phyloP scores from a whole-genome alignment of 2,797 vertebrate species.

The Pseudochirops cupreus region DNA sequence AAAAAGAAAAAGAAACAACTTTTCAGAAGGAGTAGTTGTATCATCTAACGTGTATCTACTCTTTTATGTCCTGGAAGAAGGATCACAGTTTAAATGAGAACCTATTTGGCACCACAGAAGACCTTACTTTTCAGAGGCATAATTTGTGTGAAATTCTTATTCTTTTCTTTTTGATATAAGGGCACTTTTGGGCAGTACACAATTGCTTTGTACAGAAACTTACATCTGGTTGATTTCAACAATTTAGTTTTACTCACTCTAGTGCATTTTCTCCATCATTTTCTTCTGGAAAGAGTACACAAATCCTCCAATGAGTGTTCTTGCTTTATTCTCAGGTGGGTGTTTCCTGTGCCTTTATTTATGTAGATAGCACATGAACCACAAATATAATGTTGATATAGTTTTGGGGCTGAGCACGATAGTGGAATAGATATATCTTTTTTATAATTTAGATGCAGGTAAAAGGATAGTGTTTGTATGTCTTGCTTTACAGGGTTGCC shows the following conservation, averaged over 20 bases:
- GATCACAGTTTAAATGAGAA: constrained; percentile 57
- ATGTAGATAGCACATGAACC: neutral
- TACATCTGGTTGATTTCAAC: constrained; percentile 55
- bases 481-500: neutral
- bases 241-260: constrained; percentile 47
- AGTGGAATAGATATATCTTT: neutral
- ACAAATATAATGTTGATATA: neutral
- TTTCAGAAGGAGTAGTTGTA: constrained; percentile 35
- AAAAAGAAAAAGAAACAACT: constrained; percentile 19
- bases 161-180: constrained; percentile 59
- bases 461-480: neutral
- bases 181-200: neutral
- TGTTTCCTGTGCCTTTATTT: neutral
- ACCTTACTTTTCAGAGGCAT: constrained; percentile 25
- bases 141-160: constrained; percentile 54
- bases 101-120: constrained; percentile 55
- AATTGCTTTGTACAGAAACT: constrained; percentile 53
- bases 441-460: neutral
- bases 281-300: neutral
- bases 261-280: constrained; percentile 28
- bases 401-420: neutral
- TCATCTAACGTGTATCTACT: constrained; percentile 43
- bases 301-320: constrained; percentile 19
- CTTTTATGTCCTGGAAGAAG: constrained; percentile 37
- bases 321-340: neutral